phyloP scores from a whole-genome alignment of 2,888 invertebrate genomes.

The Leptura quadrifasciata region DNA sequence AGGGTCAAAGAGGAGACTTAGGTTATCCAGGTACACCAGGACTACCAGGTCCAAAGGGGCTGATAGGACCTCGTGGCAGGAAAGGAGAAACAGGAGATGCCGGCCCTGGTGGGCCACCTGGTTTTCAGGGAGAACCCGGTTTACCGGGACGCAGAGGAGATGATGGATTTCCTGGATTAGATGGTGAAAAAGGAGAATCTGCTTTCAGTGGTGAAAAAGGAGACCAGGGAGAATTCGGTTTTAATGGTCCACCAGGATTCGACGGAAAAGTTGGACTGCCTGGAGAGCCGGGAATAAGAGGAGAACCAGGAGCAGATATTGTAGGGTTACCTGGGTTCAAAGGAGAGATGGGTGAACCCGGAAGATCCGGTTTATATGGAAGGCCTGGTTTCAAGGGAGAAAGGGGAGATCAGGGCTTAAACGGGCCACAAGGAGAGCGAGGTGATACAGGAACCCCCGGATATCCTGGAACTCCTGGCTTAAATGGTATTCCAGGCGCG shows the following conservation, averaged over 20 bases:
- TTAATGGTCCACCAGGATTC: slow-evolving; percentile 60
- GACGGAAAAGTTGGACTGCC: slow-evolving; percentile 61
- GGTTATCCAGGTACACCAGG: slow-evolving; percentile 72
- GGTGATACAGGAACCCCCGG: slow-evolving; percentile 76
- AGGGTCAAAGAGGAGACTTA: slow-evolving; percentile 73
- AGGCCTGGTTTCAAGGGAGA: slow-evolving; percentile 78
- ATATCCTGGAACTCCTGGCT: slow-evolving; percentile 70
- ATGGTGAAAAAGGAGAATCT: slow-evolving; percentile 76
- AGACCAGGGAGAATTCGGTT: slow-evolving; percentile 72
- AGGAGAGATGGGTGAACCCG: slow-evolving; percentile 76
- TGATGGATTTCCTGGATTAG: slow-evolving; percentile 70
- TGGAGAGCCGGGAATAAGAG: slow-evolving; percentile 75
- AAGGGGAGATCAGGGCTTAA: slow-evolving; percentile 76
- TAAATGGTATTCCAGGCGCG: slow-evolving; percentile 75
- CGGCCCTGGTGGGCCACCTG: slow-evolving; percentile 70
- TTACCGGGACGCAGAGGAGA: slow-evolving; percentile 71
- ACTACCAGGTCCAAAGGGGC: slow-evolving; percentile 62
- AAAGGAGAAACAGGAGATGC: slow-evolving; percentile 72
- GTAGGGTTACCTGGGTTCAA: slow-evolving; percentile 76
- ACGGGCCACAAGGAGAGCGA: slow-evolving; percentile 71
- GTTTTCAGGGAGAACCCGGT: slow-evolving; percentile 63
- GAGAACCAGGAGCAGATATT: slow-evolving; percentile 72
- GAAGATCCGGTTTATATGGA: slow-evolving; percentile 79
- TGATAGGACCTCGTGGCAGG: slow-evolving; percentile 57
- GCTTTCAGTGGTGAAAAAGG: slow-evolving; percentile 80